phyloP scores from a whole-genome alignment of 2,113 vertebrate species.

The Ageneiosus marmoratus region DNA sequence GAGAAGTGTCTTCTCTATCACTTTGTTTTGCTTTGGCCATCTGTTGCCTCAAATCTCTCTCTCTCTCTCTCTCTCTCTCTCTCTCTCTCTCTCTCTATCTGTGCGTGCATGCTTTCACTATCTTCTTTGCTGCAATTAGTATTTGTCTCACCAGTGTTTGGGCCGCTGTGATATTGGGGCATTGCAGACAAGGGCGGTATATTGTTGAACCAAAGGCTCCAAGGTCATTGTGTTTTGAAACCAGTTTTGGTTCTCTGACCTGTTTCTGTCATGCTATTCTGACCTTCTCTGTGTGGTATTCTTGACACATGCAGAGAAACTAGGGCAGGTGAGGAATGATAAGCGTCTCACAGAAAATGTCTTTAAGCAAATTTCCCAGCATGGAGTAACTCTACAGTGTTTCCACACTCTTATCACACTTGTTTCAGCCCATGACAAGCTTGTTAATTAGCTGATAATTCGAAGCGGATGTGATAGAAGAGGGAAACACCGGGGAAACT shows the following conservation, averaged over 20 bases:
- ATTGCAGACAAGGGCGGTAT: not conserved
- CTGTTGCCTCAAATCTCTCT: not conserved
- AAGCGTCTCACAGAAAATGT: not conserved
- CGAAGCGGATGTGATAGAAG: conserved; percentile 6
- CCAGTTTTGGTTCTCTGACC: not conserved
- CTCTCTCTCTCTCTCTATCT: not conserved
- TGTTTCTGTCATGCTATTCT: not conserved
- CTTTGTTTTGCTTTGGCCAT: not conserved
- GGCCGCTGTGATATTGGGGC: not conserved
- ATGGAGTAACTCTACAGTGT: not conserved
- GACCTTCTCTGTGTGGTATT: conserved; percentile 24
- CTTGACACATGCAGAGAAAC: conserved; percentile 9
- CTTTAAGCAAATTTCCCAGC: conserved; percentile 4
- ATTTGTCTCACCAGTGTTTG: not conserved
- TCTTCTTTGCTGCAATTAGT: not conserved
- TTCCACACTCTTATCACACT: conserved; percentile 14
- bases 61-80: not conserved
- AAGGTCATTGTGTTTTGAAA: not conserved
- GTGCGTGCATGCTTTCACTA: conserved; percentile 10
- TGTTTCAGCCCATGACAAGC: not conserved
- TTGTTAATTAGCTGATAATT: conserved; percentile 34
- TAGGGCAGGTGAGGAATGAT: not conserved
- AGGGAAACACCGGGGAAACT: conserved; percentile 1
- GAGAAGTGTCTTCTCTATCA: conserved; percentile 15
- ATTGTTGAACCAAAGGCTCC: conserved; percentile 7